Base-by-base conservation (phyloP, 2,797 vertebrate genomes). In the Liasis olivaceus region DNA sequence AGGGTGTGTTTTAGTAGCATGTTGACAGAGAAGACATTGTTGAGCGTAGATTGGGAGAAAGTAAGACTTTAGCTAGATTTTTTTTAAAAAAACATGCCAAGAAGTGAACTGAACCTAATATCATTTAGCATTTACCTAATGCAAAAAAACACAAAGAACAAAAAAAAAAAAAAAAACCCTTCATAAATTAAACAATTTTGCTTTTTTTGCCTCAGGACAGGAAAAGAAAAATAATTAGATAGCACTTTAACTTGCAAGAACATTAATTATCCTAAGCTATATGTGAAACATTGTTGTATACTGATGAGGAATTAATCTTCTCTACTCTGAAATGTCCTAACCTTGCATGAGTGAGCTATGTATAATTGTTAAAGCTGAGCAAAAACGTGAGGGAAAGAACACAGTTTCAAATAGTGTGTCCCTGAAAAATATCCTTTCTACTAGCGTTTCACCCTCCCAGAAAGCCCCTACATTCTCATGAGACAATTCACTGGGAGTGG, bases 231-330 rank as follows among this genome's bases (percentile, higher is more conserved):
- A 96, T 95, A 96, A 96, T 96, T 95, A 95, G 89, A 94, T 93
- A 97, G 87, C 81, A 93, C 85, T 94, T 97, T 97, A 92, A 97
- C 94, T 96, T 96, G 94, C 95, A 96, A 96, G 95, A 97, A 96
- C 96, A 97, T 96, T 96, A 97, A 91, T 98, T 98, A 97, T 51
- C 90, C 93, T 94, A 96, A 96, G 91, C 94, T 96, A 87, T 94
- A 94, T 96, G 89, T 96, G 95, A 97, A 97, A 96, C 94, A 92
- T 93, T 97, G 62, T 93, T 95, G 87, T 94, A 94, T 92, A 95
- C 93, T 93, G 95, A 93, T 95, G 96, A 97, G 93, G 92, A 97
- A 91, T 95, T 97, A 97, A 97, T 97, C 96, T 96, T 91, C 94
- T 95, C 95, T 95, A 96, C 96, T 31, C 15, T 72, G 69, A 96